Percentiles rank a stretch among this genome's conserved stretches.
Evolutionary conservation across 2,113 vertebrate genomes (phyloP).

Genomic region (Poeciliopsis retropinna): DNA sequence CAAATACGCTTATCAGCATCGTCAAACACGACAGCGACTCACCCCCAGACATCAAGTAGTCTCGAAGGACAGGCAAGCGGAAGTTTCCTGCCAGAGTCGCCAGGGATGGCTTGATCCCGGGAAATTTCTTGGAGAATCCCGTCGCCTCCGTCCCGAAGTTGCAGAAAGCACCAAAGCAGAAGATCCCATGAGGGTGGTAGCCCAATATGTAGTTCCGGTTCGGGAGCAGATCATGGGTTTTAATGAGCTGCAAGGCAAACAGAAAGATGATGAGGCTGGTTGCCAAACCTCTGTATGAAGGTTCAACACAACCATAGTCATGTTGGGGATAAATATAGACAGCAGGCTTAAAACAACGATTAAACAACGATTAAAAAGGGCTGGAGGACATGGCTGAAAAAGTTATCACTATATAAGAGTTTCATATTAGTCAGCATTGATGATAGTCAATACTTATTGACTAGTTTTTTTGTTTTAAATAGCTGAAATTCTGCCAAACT

Average conservation of each 20-base stretch:
- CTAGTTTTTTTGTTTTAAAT: too few relatives aligned
- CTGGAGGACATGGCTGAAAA: too few relatives aligned
- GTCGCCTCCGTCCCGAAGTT: constrained; percentile 98
- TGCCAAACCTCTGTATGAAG: neutral
- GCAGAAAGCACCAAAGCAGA: constrained; percentile 94
- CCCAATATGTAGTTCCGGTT: constrained; percentile 96
- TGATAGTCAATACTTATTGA: too few relatives aligned
- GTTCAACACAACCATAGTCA: neutral
- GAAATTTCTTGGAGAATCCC: constrained; percentile 92
- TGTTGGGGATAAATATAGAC: neutral
- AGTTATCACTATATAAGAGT: too few relatives aligned
- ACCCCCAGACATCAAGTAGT: constrained; percentile 98
- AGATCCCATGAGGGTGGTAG: constrained; percentile 96
- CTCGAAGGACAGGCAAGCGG: constrained; percentile 90
- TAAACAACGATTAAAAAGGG: too few relatives aligned
- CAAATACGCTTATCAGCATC: constrained; percentile 17
- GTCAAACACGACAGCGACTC: constrained; percentile 46
- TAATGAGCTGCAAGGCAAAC: constrained; percentile 86
- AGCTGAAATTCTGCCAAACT: too few relatives aligned
- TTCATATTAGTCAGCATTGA: too few relatives aligned
- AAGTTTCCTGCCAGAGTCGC: constrained; percentile 96
- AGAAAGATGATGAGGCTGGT: constrained; percentile 26
- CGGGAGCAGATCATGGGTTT: constrained; percentile 92
- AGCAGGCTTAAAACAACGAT: too few relatives aligned
- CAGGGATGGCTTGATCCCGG: constrained; percentile 90